Evolutionary conservation across 2,113 vertebrate species (phyloP).

Genomic region (Aegithalos caudatus): DNA sequence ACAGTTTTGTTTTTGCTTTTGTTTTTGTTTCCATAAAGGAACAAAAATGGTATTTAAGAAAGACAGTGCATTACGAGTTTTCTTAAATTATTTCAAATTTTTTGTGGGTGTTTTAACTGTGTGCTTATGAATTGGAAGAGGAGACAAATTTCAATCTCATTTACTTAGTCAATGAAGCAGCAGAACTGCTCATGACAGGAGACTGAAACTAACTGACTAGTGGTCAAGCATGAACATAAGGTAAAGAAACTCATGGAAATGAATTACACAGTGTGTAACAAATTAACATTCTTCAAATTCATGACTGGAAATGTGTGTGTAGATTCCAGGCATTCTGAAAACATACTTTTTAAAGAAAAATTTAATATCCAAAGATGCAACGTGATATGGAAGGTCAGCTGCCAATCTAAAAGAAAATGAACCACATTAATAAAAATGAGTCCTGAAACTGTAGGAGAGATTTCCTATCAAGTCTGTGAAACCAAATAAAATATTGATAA

Average conservation of each 20-base stretch:
- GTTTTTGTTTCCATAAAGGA: neutral
- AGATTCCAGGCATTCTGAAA: neutral
- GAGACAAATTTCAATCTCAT: neutral
- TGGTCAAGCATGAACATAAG: neutral
- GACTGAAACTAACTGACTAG: neutral
- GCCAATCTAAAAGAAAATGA: neutral
- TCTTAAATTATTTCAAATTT: neutral
- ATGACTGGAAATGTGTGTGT: neutral
- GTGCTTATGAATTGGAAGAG: neutral
- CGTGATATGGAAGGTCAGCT: neutral
- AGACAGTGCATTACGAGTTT: neutral
- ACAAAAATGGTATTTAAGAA: neutral
- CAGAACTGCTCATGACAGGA: neutral
- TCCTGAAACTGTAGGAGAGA: neutral
- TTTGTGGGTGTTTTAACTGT: neutral
- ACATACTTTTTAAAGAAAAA: neutral
- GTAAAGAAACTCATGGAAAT: neutral
- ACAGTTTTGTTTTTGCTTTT: neutral
- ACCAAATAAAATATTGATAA: slow-evolving; percentile 25
- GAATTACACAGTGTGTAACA: neutral
- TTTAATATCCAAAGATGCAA: neutral
- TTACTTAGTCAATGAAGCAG: neutral
- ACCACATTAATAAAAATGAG: neutral
- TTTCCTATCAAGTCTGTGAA: neutral
- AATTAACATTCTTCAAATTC: neutral